Base-by-base conservation (phyloP, 1,140 invertebrate genomes). In the Drosophila bocqueti region DNA sequence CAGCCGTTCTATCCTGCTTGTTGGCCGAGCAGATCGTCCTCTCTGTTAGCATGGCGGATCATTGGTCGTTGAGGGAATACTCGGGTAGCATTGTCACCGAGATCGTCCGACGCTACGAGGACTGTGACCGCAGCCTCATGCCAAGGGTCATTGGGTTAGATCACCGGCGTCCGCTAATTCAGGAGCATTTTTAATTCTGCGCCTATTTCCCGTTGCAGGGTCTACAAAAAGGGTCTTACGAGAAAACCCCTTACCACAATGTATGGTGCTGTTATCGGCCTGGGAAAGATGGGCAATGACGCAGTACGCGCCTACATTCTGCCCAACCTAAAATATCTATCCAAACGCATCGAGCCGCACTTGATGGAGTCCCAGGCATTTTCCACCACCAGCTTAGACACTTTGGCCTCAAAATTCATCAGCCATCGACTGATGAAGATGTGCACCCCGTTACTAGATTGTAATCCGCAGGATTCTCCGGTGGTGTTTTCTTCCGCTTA, bases 41-140 rank as follows among this genome's bases (percentile, higher is more conserved):
- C 4, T 21, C 31, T 21, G 10, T 54, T 0, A 11, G 36, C 11
- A 11, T 9, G 5, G 47, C 52, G 15, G 36, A 76, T 31, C 81
- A 83, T 31, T 83, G 81, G 81, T 36, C 65, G 1, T 42, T 79
- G 18, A 67, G 81, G 3, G 81, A 83, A n/a, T 83, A 64, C 38
- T 38, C 71, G 0, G 65, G 76, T 10, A 83, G 66, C 26, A 67
- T 83, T n/a, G 60, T 67, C 3, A 38, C 62, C 15, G 59, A 79
- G 0, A 59, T 83, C 26, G 43, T 83, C 0, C 64, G 54, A 9
- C 31, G 31, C 16, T 79, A 50, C 6, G 15, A 58, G 10, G 26
- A 8, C 16, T 10, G 10, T 3, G 24, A 64, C 18, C 76, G 36
- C 16, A 47, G 1, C 16, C 36, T 83, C 5, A 16, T 83, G 29